phyloP scores from a whole-genome alignment of 2,888 invertebrate species.

The Lacanobia wlatinum region DNA sequence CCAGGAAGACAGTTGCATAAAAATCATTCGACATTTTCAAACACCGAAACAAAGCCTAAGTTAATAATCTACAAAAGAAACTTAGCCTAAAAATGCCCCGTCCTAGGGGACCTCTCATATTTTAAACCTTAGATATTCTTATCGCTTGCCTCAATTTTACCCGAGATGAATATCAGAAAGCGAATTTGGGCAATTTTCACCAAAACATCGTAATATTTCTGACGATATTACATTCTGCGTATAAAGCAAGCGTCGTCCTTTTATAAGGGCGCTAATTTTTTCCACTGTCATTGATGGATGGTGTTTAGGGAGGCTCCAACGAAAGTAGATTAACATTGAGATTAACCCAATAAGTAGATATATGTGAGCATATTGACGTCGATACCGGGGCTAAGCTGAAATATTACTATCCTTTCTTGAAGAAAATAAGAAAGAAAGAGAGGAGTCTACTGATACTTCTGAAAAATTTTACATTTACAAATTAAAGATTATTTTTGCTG shows the following conservation, averaged over 20 bases:
- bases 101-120: conserved; percentile 15
- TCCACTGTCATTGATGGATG: conserved; percentile 80
- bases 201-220: conserved; percentile 59
- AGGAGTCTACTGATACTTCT: background rate
- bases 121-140: conserved; percentile 23
- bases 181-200: conserved; percentile 49
- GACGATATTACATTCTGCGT: conserved; percentile 60
- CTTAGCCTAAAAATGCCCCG: conserved; percentile 2
- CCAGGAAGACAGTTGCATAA: background rate
- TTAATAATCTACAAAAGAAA: background rate
- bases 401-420: background rate
- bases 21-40: background rate
- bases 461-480: too few species aligned
- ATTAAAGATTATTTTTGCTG: too few species aligned
- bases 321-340: conserved; percentile 60
- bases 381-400: background rate
- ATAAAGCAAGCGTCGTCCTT: conserved; percentile 59
- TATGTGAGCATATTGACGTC: background rate
- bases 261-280: conserved; percentile 70
- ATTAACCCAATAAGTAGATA: conserved; percentile 38
- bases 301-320: conserved; percentile 57
- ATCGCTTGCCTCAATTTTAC: conserved; percentile 29
- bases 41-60: background rate
- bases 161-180: conserved; percentile 35
- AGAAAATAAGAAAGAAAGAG: background rate